Evolutionary conservation across 2,888 invertebrate genomes (phyloP).

Genomic region (Catonia carolina): DNA sequence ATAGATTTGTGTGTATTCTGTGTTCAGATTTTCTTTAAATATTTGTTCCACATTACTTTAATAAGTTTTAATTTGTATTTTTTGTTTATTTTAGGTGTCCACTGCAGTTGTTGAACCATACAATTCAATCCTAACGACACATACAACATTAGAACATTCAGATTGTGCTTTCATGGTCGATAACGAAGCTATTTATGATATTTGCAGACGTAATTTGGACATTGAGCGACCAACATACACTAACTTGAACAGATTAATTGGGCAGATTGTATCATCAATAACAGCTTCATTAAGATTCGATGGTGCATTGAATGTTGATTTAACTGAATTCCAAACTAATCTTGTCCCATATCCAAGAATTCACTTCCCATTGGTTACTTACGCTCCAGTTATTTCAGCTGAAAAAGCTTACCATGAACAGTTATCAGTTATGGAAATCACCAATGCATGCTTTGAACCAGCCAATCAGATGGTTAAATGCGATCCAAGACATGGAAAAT

Average conservation of each 20-base stretch:
- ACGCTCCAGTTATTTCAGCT: no score
- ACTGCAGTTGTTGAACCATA: slow-evolving; percentile 49
- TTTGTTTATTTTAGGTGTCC: slow-evolving; percentile 34
- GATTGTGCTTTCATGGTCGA: slow-evolving; percentile 62
- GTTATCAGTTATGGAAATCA: slow-evolving; percentile 51
- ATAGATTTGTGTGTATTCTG: no score
- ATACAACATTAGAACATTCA: slow-evolving; percentile 55
- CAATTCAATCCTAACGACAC: slow-evolving; percentile 54
- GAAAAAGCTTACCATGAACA: no score
- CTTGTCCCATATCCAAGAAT: slow-evolving; percentile 58
- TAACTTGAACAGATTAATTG: slow-evolving; percentile 55
- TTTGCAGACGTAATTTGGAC: slow-evolving; percentile 53
- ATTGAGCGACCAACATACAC: slow-evolving; percentile 54
- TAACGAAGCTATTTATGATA: slow-evolving; percentile 51
- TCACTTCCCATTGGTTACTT: slow-evolving; percentile 53
- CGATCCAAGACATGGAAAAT: slow-evolving; percentile 45
- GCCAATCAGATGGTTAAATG: no score
- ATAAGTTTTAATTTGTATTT: neutral
- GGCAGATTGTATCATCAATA: slow-evolving; percentile 84
- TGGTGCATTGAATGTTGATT: slow-evolving; percentile 55
- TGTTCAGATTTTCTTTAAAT: neutral
- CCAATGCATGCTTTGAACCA: slow-evolving; percentile 56
- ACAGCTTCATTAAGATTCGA: slow-evolving; percentile 55
- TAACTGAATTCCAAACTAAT: slow-evolving; percentile 56
- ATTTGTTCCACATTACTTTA: neutral